Evolutionary conservation across 2,888 invertebrate species (phyloP).

Genomic region (Trichopoda pennipes): DNA sequence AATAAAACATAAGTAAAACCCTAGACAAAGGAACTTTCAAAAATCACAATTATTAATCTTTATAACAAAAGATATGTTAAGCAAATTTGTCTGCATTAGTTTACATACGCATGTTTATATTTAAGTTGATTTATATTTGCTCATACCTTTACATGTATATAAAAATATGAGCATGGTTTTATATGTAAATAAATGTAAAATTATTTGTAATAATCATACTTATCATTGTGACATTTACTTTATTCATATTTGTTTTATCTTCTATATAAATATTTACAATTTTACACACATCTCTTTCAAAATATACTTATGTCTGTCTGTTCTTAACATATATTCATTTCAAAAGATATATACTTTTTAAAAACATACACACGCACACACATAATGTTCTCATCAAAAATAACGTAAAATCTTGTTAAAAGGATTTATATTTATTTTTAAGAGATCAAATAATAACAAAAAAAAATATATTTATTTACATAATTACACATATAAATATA

Average conservation of each 20-base stretch:
- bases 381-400: slow-evolving; percentile 37
- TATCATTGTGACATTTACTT: slow-evolving; percentile 51
- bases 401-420: slow-evolving; percentile 56
- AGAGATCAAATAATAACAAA: neutral
- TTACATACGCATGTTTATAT: too few species aligned
- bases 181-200: neutral
- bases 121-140: too few species aligned
- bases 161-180: neutral
- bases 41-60: too few species aligned
- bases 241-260: slow-evolving; percentile 24
- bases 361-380: neutral
- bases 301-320: too few species aligned
- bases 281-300: neutral
- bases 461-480: too few species aligned
- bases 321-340: too few species aligned
- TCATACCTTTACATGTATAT: too few species aligned
- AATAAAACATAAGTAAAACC: too few species aligned
- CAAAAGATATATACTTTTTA: neutral
- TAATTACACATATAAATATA: neutral
- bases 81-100: too few species aligned
- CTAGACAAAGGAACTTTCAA: too few species aligned
- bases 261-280: neutral
- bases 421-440: slow-evolving; percentile 53
- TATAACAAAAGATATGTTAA: too few species aligned
- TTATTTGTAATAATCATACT: slow-evolving; percentile 53